A percentile compares a stretch with the other conserved stretches of the same genome.
Conservation (phyloP, 2,888 invertebrate species). For the Conops quadrifasciatus region DNA sequence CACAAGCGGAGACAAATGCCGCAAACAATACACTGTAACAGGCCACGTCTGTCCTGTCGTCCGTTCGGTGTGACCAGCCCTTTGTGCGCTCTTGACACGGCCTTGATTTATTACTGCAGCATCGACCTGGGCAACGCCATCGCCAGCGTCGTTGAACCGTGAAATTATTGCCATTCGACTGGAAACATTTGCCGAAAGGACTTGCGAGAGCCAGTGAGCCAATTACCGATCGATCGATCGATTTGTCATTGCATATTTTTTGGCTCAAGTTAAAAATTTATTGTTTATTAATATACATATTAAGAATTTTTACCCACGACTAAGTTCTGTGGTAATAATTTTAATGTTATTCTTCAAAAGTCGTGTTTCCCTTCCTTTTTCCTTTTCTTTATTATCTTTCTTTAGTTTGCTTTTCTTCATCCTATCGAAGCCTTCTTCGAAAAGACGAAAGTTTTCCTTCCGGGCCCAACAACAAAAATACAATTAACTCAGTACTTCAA, state of each 20-base stretch:
- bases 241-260: no score
- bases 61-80: background rate
- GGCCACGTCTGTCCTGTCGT: no score
- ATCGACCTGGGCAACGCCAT: background rate
- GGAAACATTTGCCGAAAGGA: background rate
- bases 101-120: constrained; percentile 28
- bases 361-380: background rate
- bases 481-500: constrained; percentile 27
- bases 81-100: constrained; percentile 3
- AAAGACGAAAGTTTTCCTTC: background rate
- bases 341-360: background rate
- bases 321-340: no score
- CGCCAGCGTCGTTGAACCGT: constrained; percentile 9
- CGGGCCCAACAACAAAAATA: no score
- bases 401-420: background rate
- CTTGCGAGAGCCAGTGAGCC: no score
- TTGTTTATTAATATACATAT: no score
- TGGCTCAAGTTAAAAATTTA: no score
- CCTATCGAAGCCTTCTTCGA: background rate
- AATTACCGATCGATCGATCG: no score
- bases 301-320: no score
- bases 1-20: no score
- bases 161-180: constrained; percentile 15
- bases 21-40: no score
- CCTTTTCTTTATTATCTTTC: background rate